These are phyloP conservation scores for Corythoichthys haematopterus DNA, from an alignment of 2,113 vertebrate genomes.

Conservation along the genomic window DNA sequence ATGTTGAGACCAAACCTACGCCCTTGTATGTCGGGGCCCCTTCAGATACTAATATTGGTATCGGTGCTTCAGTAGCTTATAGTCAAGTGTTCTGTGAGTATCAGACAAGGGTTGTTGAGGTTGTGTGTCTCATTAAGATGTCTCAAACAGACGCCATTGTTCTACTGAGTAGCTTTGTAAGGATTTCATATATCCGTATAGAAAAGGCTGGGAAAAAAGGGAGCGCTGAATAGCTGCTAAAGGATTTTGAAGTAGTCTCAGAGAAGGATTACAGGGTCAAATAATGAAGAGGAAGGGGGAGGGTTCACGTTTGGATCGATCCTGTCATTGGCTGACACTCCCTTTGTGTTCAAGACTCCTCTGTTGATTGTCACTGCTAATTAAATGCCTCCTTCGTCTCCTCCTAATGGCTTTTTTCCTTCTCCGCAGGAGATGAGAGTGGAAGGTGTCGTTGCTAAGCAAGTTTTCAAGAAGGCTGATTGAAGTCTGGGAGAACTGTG, in stretches of 20 bases:
- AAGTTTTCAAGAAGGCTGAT: conserved; percentile 84
- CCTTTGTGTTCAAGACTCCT: conserved; percentile 28
- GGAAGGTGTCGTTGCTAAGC: conserved; percentile 76
- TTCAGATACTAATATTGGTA: no score
- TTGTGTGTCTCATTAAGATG: conserved; percentile 30
- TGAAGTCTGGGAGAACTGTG: conserved; percentile 38
- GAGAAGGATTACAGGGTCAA: conserved; percentile 34
- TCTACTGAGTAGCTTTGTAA: conserved; percentile 18
- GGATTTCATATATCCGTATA: conserved; percentile 21
- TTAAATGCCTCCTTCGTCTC: neutral
- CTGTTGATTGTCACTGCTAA: conserved; percentile 9
- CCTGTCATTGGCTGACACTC: conserved; percentile 8
- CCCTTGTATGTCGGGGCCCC: no score
- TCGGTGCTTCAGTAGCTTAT: neutral
- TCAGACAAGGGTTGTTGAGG: neutral
- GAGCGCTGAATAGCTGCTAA: neutral
- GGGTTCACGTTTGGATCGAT: conserved; percentile 18
- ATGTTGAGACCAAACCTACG: no score
- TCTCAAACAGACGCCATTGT: conserved; percentile 29
- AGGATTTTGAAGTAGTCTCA: neutral
- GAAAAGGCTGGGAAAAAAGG: neutral
- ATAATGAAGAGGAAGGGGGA: neutral
- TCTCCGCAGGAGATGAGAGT: conserved; percentile 82
- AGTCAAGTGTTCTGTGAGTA: neutral
- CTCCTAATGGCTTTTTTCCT: conserved; percentile 2